A percentile compares a stretch with the other conserved stretches of the same genome.
Conservation (phyloP, 2,113 vertebrate species). For the Nesoenas mayeri region DNA sequence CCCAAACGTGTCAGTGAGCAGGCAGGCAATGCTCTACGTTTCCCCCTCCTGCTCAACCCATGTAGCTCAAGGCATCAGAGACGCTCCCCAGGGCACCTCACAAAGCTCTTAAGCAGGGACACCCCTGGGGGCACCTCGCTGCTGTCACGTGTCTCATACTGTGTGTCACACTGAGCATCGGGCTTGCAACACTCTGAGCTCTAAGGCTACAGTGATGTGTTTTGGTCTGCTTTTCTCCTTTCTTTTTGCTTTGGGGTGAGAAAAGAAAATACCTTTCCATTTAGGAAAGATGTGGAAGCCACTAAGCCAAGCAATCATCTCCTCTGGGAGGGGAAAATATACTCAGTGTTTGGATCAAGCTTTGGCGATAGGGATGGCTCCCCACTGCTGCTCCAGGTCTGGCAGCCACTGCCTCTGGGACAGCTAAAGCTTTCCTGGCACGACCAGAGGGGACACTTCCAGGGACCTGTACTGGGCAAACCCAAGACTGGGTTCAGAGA, state of each 20-base stretch:
- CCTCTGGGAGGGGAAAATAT: not conserved
- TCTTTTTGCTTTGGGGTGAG: not conserved
- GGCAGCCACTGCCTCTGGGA: not conserved
- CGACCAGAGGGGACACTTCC: not conserved
- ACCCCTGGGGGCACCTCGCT: accelerated
- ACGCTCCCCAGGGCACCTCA: not conserved
- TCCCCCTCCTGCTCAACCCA: not conserved
- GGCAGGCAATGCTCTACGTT: not conserved
- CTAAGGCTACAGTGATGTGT: not conserved
- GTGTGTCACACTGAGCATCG: not conserved
- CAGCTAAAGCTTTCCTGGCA: not conserved
- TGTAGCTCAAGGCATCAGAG: not conserved
- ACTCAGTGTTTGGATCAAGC: not conserved
- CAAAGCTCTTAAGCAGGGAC: not conserved
- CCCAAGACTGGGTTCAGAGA: not conserved
- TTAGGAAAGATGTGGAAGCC: not conserved
- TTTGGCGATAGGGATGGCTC: not conserved
- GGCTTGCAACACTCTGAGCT: not conserved
- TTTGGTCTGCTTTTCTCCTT: not conserved
- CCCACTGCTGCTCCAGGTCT: not conserved
- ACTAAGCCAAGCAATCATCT: not conserved
- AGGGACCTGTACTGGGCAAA: not conserved
- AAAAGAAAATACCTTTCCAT: not conserved
- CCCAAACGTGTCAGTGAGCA: not conserved
- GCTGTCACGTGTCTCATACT: not conserved